These are phyloP conservation scores for Helicoverpa assulta DNA, from an alignment of 2,888 invertebrate species.

Conservation along the genomic window DNA sequence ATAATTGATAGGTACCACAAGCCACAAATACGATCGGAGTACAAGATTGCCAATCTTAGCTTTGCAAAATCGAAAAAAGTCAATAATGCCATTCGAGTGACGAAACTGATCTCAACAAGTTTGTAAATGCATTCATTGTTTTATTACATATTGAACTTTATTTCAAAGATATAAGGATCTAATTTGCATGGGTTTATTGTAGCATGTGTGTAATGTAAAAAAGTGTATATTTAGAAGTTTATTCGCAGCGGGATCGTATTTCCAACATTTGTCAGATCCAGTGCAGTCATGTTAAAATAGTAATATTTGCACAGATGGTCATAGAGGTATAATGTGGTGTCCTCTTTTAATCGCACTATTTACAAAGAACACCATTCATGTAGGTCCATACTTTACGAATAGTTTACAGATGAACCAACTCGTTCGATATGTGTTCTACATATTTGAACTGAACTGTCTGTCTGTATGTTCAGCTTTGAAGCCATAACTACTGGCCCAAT, in stretches of 20 bases:
- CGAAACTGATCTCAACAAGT: conserved; percentile 57
- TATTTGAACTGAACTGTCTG: too few species aligned
- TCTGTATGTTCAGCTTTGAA: too few species aligned
- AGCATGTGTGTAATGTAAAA: conserved; percentile 18
- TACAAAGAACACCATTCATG: background rate
- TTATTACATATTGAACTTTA: conserved; percentile 25
- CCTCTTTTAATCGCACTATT: conserved; percentile 9
- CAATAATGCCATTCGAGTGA: conserved; percentile 60
- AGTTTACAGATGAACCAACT: background rate
- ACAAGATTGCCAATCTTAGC: conserved; percentile 63
- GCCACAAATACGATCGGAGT: conserved; percentile 55
- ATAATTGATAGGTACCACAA: conserved; percentile 45
- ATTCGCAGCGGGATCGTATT: conserved; percentile 15
- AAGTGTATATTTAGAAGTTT: conserved; percentile 25
- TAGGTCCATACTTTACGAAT: background rate
- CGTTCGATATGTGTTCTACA: background rate
- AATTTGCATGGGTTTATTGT: conserved; percentile 17
- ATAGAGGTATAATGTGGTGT: background rate
- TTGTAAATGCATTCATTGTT: conserved; percentile 28
- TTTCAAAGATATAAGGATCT: background rate
- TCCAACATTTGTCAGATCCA: conserved; percentile 20
- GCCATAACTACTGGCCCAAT: too few species aligned
- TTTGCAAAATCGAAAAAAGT: conserved; percentile 61
- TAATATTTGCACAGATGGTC: conserved; percentile 46
- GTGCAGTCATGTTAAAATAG: background rate